Percentiles rank a stretch among this genome's conserved stretches.
These are phyloP conservation scores for Lates calcarifer DNA, from an alignment of 2,113 vertebrate genomes.

Conservation along the genomic window DNA sequence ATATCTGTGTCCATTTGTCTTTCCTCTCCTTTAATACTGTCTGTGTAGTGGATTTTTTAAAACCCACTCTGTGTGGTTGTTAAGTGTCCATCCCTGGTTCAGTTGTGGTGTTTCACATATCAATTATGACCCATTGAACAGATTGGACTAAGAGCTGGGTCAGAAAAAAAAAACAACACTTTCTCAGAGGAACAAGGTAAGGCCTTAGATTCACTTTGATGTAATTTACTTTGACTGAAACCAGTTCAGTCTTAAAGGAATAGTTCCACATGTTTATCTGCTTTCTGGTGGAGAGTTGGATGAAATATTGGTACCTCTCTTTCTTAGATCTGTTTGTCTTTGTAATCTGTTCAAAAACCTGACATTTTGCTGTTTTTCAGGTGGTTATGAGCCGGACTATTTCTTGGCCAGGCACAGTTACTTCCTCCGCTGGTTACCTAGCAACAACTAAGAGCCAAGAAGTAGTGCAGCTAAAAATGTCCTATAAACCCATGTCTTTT, in stretches of 20 bases:
- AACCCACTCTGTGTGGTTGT: constrained; percentile 56
- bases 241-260: neutral
- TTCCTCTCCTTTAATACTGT: constrained; percentile 36
- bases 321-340: neutral
- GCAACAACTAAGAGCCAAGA: constrained; percentile 13
- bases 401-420: neutral
- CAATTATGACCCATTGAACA: constrained; percentile 49
- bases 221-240: constrained; percentile 22
- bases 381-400: neutral
- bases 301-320: neutral
- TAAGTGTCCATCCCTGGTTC: constrained; percentile 73
- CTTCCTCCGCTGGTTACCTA: constrained; percentile 4
- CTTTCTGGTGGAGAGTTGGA: neutral
- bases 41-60: constrained; percentile 23
- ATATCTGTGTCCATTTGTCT: constrained; percentile 69
- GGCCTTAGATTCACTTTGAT: constrained; percentile 11
- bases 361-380: neutral
- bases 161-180: neutral
- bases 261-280: neutral
- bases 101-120: constrained; percentile 65
- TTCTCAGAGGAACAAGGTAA: neutral
- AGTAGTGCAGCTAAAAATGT: neutral
- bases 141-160: constrained; percentile 34
- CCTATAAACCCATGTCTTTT: neutral
- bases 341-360: constrained; percentile 10